Evolutionary conservation across 2,113 vertebrate species (phyloP), one percentile per base, ranked within the genome.

Genomic region (Dicerorhinus sumatrensis): DNA sequence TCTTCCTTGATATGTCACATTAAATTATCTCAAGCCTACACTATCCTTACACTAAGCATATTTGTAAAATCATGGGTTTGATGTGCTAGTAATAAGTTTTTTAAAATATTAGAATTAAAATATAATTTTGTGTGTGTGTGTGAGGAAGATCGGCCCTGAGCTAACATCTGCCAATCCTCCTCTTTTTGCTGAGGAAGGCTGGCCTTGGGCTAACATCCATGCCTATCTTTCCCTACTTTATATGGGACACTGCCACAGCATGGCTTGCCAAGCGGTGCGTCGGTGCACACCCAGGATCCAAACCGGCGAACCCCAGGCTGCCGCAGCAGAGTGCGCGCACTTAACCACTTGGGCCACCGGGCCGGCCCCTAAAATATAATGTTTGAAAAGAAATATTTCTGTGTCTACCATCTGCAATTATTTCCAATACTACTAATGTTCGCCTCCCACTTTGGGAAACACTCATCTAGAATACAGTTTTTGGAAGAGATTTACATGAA

Each of bases 21-120:
- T 70, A 58, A 84, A 33, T 29, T 67, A n/a, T 73, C 79, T 93
- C 46, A 70, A 27, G 31, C 54, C 29, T 25, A 85, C 2, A 11
- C 4, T 29, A 51, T 23, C 33, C 58, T 88, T 72, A 84, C n/a
- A 63, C 33, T 91, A 93, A 63, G 81, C 42, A 93, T 33, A 70
- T 81, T 83, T 94, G 46, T 80, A 82, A 96, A 93, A 82, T 75
- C 67, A 79, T 56, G 31, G 17, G 9, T 72, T 81, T 96, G 54
- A 82, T 69, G 31, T 75, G 46, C 27, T 87, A 48, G n/a, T 13
- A 58, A 4, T 39, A 83, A 67, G 25, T 86, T 89, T 81, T 51
- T 29, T 0, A 39, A 90, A 91, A 70, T 42, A 79, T 25, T 56
- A 75, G 33, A 89, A 21, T 76, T 75, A 92, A 96, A 77, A 46